A percentile compares a stretch with the other conserved stretches of the same genome.
phyloP scores from a whole-genome alignment of 2,888 invertebrate genomes.

The Desoria tigrina region DNA sequence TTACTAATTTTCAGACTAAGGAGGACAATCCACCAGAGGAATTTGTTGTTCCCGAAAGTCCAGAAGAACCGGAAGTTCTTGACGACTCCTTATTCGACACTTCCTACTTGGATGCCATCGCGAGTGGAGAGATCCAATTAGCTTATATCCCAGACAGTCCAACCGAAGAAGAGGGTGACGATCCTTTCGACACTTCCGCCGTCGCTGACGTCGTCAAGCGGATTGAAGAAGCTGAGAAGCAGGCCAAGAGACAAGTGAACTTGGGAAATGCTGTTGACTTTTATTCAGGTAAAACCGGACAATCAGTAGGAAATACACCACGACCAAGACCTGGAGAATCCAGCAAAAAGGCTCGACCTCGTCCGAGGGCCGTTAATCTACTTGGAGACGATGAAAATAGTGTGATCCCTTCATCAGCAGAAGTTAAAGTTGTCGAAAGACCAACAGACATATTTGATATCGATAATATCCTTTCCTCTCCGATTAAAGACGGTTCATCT shows the following conservation, averaged over 20 bases:
- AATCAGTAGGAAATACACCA: slow-evolving; percentile 62
- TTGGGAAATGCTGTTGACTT: slow-evolving; percentile 84
- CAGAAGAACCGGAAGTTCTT: slow-evolving; percentile 69
- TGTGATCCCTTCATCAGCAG: slow-evolving; percentile 38
- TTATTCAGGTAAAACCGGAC: slow-evolving; percentile 77
- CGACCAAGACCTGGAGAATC: slow-evolving; percentile 58
- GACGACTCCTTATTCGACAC: slow-evolving; percentile 87
- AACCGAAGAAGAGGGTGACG: slow-evolving; percentile 64
- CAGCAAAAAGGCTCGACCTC: slow-evolving; percentile 45
- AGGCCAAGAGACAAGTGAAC: slow-evolving; percentile 67
- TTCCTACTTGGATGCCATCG: slow-evolving; percentile 80
- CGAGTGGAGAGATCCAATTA: slow-evolving; percentile 81
- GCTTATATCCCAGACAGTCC: slow-evolving; percentile 86
- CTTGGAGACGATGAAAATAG: slow-evolving; percentile 48
- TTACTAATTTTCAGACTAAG: neutral
- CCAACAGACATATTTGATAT: slow-evolving; percentile 37
- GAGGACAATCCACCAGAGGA: neutral
- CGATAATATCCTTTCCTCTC: slow-evolving; percentile 41
- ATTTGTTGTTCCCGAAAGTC: slow-evolving; percentile 60
- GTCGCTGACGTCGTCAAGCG: slow-evolving; percentile 81
- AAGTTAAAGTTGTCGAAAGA: neutral
- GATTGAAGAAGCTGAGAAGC: slow-evolving; percentile 67
- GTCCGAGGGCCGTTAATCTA: slow-evolving; percentile 53
- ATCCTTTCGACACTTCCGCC: slow-evolving; percentile 85
- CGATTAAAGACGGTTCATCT: slow-evolving; percentile 27